Percentiles rank a stretch among this genome's conserved stretches.
Evolutionary conservation across 1,140 invertebrate species (phyloP).

Genomic region (Aphelenchoides fujianensis): DNA sequence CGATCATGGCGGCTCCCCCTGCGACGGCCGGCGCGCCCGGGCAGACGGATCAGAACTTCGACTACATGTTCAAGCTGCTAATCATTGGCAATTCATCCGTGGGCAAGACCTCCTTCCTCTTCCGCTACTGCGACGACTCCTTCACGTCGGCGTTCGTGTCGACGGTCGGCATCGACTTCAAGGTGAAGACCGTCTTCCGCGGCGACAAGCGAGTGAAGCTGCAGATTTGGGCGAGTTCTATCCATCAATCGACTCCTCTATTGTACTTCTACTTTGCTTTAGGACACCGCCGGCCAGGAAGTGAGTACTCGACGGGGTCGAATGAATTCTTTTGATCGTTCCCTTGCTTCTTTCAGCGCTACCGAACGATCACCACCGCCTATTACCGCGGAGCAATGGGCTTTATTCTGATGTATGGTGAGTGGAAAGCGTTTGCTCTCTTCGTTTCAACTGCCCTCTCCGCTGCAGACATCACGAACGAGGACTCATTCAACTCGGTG

Average conservation of each 20-base stretch:
- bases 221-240: constrained; percentile 80
- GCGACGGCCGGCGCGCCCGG: neutral
- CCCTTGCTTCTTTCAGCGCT: too few species aligned
- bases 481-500: constrained; percentile 98
- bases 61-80: constrained; percentile 83
- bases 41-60: constrained; percentile 87
- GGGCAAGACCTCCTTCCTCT: constrained; percentile 97
- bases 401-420: constrained; percentile 86
- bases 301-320: too few species aligned
- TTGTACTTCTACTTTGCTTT: constrained; percentile 28
- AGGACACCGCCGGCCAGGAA: constrained; percentile 99
- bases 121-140: constrained; percentile 97
- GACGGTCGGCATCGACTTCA: constrained; percentile 99
- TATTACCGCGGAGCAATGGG: constrained; percentile 99
- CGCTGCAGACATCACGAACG: constrained; percentile 98
- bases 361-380: constrained; percentile 97
- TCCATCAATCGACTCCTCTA: neutral
- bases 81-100: constrained; percentile 99
- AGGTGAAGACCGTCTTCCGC: constrained; percentile 99
- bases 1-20: neutral
- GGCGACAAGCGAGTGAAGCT: constrained; percentile 89
- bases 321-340: too few species aligned
- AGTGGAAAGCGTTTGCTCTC: too few species aligned
- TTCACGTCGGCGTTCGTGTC: constrained; percentile 99
- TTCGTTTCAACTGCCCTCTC: constrained; percentile 13